Conservation (phyloP, 2,888 invertebrate species). For the Drosophila melanocephala region DNA sequence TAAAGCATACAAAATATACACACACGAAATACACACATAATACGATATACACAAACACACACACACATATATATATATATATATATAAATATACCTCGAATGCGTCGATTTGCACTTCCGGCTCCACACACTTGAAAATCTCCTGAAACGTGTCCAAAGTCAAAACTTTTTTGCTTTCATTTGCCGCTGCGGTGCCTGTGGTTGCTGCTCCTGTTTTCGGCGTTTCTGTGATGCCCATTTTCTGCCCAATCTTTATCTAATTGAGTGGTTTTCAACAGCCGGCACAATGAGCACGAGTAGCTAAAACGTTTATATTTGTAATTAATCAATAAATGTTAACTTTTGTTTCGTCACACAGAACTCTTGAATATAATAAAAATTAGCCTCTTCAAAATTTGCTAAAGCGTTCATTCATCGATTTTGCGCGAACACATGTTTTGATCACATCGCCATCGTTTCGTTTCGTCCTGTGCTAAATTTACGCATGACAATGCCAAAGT, state of each 20-base stretch:
- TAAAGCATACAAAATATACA: conserved; percentile 69
- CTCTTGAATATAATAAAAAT: conserved; percentile 26
- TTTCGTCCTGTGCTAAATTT: conserved; percentile 43
- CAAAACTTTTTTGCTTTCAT: conserved; percentile 74
- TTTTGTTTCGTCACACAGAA: conserved; percentile 14
- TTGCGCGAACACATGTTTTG: conserved; percentile 73
- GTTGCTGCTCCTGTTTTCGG: conserved; percentile 59
- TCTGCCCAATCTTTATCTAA: conserved; percentile 12
- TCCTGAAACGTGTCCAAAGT: conserved; percentile 87
- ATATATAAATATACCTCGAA: conserved; percentile 86
- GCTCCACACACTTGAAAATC: conserved; percentile 87
- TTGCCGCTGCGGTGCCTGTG: conserved; percentile 60
- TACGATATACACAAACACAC: not conserved
- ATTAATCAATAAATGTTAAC: conserved; percentile 36
- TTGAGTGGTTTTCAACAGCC: conserved; percentile 2
- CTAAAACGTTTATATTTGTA: not conserved
- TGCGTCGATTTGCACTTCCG: conserved; percentile 87
- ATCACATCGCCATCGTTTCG: conserved; percentile 7
- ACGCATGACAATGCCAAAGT: conserved; percentile 31
- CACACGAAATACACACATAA: conserved; percentile 1
- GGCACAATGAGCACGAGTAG: not conserved
- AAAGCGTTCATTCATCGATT: conserved; percentile 71
- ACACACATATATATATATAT: not conserved
- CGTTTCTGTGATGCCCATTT: conserved; percentile 82
- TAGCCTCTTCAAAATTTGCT: conserved; percentile 19